These are phyloP conservation scores for Papilio glaucus DNA, from an alignment of 1,140 invertebrate genomes.

Conservation along the genomic window DNA sequence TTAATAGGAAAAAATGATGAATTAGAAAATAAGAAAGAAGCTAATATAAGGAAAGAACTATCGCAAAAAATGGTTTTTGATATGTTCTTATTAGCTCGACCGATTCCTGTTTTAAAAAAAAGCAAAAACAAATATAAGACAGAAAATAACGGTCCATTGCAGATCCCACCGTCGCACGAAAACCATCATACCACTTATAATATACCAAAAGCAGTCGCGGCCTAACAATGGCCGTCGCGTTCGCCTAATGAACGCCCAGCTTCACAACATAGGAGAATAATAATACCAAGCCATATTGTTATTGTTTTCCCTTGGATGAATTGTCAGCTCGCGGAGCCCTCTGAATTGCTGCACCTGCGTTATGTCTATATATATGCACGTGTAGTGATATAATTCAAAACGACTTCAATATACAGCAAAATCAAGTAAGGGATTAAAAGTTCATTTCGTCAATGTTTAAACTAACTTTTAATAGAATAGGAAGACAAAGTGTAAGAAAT, in stretches of 20 bases:
- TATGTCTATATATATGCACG: neutral
- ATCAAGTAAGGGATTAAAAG: too few relatives aligned
- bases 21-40: too few relatives aligned
- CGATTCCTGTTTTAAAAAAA: too few relatives aligned
- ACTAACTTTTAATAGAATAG: too few relatives aligned
- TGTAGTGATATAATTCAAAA: neutral
- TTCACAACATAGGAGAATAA: conserved; percentile 22
- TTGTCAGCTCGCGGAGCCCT: neutral
- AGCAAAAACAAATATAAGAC: too few relatives aligned
- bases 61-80: too few relatives aligned
- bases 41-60: too few relatives aligned
- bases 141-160: neutral
- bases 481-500: too few relatives aligned
- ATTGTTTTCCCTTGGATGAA: conserved; percentile 21
- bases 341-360: neutral
- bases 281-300: conserved; percentile 25
- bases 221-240: conserved; percentile 4
- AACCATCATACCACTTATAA: conserved; percentile 11
- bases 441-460: too few relatives aligned
- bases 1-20: too few relatives aligned
- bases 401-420: neutral
- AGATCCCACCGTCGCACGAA: neutral
- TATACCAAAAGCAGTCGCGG: conserved; percentile 14
- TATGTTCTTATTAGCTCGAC: too few relatives aligned
- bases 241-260: conserved; percentile 9